These are phyloP conservation scores for Kryptolebias marmoratus DNA, from an alignment of 2,113 vertebrate genomes.

Conservation along the genomic window DNA sequence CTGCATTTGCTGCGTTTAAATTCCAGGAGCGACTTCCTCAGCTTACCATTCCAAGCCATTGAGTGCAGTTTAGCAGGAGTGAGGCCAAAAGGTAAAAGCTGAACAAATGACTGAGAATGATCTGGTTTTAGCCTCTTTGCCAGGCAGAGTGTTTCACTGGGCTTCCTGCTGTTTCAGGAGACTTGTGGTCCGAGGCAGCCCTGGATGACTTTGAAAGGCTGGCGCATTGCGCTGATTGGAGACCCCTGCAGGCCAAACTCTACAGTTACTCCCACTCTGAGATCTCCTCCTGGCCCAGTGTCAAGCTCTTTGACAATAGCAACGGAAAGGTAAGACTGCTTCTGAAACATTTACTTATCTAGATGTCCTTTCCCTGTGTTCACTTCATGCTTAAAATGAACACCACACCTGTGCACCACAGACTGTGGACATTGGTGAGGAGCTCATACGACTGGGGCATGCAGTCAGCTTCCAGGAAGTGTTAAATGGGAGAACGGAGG, in stretches of 20 bases:
- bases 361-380: neutral
- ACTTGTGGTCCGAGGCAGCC: conserved; percentile 82
- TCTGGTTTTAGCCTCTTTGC: neutral
- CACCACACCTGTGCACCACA: conserved; percentile 39
- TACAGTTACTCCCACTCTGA: conserved; percentile 86
- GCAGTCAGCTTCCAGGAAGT: conserved; percentile 76
- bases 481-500: conserved; percentile 26
- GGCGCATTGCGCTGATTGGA: conserved; percentile 86
- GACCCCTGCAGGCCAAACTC: conserved; percentile 86
- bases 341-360: neutral
- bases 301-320: conserved; percentile 81
- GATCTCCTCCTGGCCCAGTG: conserved; percentile 81
- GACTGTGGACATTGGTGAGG: conserved; percentile 84
- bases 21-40: conserved; percentile 92
- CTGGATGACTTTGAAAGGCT: conserved; percentile 87
- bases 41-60: conserved; percentile 93
- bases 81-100: conserved; percentile 80
- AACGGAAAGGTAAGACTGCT: conserved; percentile 73
- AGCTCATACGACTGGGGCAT: conserved; percentile 84
- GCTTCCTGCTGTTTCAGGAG: conserved; percentile 68
- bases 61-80: conserved; percentile 89
- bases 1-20: conserved; percentile 42
- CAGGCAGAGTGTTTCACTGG: neutral
- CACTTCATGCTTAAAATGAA: neutral
- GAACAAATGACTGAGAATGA: neutral